phyloP scores from a whole-genome alignment of 2,888 invertebrate species.

The Leptinotarsa tumamoca region DNA sequence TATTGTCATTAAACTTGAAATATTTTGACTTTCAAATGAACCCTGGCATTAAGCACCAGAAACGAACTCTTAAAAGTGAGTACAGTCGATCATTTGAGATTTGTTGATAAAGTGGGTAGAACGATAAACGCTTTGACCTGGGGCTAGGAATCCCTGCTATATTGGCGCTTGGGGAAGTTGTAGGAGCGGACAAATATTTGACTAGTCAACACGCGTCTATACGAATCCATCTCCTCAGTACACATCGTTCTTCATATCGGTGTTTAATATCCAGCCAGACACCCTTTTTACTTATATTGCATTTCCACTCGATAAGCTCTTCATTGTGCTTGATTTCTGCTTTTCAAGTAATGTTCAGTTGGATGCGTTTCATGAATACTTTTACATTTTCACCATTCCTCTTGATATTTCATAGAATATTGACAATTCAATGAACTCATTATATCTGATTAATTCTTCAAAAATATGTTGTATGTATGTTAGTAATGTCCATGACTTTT shows the following conservation, averaged over 20 bases:
- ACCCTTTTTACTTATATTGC: conserved; percentile 36
- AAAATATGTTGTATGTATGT: too few relatives aligned
- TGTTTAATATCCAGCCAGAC: conserved; percentile 52
- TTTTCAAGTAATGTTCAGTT: neutral
- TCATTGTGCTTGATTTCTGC: conserved; percentile 8
- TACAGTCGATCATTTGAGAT: conserved; percentile 33
- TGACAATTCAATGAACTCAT: too few relatives aligned
- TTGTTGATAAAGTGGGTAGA: conserved; percentile 42
- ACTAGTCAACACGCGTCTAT: conserved; percentile 64
- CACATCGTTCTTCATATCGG: conserved; percentile 64
- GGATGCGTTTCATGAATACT: conserved; percentile 1
- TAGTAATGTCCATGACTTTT: too few relatives aligned
- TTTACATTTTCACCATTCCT: neutral
- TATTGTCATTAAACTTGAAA: neutral
- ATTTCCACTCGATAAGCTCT: conserved; percentile 35
- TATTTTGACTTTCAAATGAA: conserved; percentile 22
- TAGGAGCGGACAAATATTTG: conserved; percentile 64
- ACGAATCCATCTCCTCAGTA: conserved; percentile 63
- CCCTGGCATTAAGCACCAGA: neutral
- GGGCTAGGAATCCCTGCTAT: conserved; percentile 53
- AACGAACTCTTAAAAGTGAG: conserved; percentile 17
- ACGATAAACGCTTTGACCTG: conserved; percentile 57
- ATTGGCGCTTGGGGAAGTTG: conserved; percentile 59
- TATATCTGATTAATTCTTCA: too few relatives aligned
- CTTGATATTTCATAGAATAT: neutral